phyloP scores from a whole-genome alignment of 2,113 vertebrate genomes.

The Amphilophus citrinellus region DNA sequence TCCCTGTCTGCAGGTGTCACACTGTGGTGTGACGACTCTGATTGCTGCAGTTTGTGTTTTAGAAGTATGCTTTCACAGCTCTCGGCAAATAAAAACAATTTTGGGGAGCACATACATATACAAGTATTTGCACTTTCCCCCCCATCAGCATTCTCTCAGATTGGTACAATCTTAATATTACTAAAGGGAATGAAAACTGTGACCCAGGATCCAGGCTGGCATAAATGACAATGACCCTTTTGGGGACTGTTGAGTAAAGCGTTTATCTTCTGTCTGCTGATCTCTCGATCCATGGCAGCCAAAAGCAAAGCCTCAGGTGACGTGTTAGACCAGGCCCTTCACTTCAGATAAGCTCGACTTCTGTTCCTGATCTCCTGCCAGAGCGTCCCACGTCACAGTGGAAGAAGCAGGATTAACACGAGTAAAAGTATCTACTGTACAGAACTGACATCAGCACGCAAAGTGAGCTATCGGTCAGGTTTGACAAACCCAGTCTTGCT shows the following conservation, averaged over 20 bases:
- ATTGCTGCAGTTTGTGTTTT: neutral
- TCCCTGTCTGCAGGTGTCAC: neutral
- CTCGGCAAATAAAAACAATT: neutral
- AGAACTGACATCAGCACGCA: neutral
- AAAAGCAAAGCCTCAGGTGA: neutral
- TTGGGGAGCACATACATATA: neutral
- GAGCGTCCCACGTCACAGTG: neutral
- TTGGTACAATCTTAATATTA: neutral
- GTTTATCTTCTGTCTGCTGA: neutral
- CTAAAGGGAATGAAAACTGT: neutral
- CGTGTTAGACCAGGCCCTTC: neutral
- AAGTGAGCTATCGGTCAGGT: no score
- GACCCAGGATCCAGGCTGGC: neutral
- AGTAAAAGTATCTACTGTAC: neutral
- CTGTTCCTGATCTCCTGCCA: neutral
- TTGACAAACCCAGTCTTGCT: neutral
- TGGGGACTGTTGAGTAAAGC: neutral
- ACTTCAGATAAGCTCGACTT: slow-evolving; percentile 7
- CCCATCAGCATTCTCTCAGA: neutral
- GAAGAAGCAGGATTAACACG: slow-evolving; percentile 17
- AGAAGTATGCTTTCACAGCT: neutral
- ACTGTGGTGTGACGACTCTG: neutral
- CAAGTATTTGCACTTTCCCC: neutral
- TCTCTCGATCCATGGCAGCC: neutral
- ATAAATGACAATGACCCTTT: neutral